These are phyloP conservation scores for Pseudomyrmex cubaensis DNA, from an alignment of 1,140 invertebrate species.

Conservation along the genomic window DNA sequence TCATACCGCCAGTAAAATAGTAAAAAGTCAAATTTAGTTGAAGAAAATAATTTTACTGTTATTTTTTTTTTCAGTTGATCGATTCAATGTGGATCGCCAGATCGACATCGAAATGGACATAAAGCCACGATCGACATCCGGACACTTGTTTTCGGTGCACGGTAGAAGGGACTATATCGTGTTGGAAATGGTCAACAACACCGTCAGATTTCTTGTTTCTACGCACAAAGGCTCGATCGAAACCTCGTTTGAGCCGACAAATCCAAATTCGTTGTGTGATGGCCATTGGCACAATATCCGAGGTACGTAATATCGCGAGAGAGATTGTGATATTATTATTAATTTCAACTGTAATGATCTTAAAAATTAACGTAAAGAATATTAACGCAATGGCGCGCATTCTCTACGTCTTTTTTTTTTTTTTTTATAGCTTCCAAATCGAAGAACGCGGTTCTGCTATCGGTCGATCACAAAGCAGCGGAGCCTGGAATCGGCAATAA, in stretches of 20 bases:
- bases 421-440: conserved; percentile 90
- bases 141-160: conserved; percentile 93
- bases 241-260: conserved; percentile 89
- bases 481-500: conserved; percentile 88
- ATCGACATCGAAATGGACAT: conserved; percentile 95
- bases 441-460: conserved; percentile 92
- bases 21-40: background rate
- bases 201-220: conserved; percentile 92
- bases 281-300: conserved; percentile 96
- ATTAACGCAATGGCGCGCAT: too few species aligned
- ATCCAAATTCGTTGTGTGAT: conserved; percentile 93
- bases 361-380: too few species aligned
- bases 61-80: conserved; percentile 84
- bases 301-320: conserved; percentile 86
- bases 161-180: conserved; percentile 93
- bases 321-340: background rate
- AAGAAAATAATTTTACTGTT: background rate
- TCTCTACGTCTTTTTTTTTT: background rate
- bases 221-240: conserved; percentile 93
- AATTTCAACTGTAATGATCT: too few species aligned
- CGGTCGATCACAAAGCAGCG: conserved; percentile 91
- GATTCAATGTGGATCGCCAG: conserved; percentile 91
- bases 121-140: conserved; percentile 93
- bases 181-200: conserved; percentile 95
- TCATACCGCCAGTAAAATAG: too few species aligned